Evolutionary conservation across 2,113 vertebrate genomes (phyloP).

Genomic region (Phalacrocorax pelagicus): DNA sequence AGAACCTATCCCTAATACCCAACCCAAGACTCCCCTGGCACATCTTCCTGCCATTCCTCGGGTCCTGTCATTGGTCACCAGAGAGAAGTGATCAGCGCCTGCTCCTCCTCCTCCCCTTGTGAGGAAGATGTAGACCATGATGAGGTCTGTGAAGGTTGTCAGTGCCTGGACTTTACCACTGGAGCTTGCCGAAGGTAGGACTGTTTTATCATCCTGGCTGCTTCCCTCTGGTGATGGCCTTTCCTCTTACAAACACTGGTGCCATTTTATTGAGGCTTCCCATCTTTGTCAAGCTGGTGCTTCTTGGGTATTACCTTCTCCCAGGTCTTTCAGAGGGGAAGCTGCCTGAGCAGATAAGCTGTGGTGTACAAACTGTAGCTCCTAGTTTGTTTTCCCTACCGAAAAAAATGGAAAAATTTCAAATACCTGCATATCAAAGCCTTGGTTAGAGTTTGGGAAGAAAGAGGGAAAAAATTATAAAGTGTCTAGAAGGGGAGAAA

Average conservation of each 20-base stretch:
- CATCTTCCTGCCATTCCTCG: too few relatives aligned
- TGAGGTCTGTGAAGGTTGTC: neutral
- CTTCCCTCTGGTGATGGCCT: neutral
- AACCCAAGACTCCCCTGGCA: too few relatives aligned
- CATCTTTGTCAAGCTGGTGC: neutral
- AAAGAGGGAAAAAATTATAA: neutral
- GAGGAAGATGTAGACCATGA: too few relatives aligned
- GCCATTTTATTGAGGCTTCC: neutral
- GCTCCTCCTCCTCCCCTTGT: too few relatives aligned
- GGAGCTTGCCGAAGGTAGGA: neutral
- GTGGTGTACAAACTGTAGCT: neutral
- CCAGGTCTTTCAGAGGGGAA: neutral
- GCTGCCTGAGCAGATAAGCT: neutral
- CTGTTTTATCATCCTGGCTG: neutral
- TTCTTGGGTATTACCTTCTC: neutral
- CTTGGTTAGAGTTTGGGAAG: neutral
- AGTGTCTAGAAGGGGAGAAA: neutral
- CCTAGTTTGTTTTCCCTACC: neutral
- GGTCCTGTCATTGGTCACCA: too few relatives aligned
- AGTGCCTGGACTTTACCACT: neutral
- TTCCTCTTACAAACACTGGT: neutral
- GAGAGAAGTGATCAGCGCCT: too few relatives aligned
- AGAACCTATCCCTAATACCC: too few relatives aligned
- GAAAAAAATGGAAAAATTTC: neutral
- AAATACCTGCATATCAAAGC: neutral